These are phyloP conservation scores for Nymphalis urticae DNA, from an alignment of 2,888 invertebrate species.

Conservation along the genomic window DNA sequence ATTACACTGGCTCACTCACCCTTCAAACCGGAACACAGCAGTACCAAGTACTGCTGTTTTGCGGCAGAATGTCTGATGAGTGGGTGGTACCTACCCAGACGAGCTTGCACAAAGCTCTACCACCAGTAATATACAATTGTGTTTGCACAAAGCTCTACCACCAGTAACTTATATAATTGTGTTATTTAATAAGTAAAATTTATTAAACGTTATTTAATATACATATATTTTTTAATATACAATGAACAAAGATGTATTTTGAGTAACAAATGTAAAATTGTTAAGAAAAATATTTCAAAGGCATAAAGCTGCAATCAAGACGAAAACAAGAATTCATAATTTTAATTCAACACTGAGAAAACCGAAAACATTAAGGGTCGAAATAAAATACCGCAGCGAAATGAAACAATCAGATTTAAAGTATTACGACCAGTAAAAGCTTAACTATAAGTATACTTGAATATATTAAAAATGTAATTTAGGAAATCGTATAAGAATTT, in stretches of 20 bases:
- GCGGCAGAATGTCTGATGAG: no score
- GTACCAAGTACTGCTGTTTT: no score
- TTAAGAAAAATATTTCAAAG: conserved; percentile 18
- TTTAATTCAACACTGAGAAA: conserved; percentile 34
- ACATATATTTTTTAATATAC: neutral
- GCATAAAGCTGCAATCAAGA: conserved; percentile 24
- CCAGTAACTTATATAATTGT: neutral
- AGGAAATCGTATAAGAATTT: neutral
- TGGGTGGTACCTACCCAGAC: no score
- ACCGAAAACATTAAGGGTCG: conserved; percentile 32
- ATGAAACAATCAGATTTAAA: conserved; percentile 32
- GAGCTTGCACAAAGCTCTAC: no score
- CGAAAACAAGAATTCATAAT: conserved; percentile 32
- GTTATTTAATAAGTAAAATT: neutral
- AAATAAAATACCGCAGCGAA: conserved; percentile 26
- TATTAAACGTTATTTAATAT: neutral
- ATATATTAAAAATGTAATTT: neutral
- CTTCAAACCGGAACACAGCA: no score
- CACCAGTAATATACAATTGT: no score
- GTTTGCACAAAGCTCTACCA: no score
- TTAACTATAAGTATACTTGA: no score
- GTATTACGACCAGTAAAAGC: conserved; percentile 15
- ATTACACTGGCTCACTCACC: no score
- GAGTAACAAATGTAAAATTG: conserved; percentile 2
- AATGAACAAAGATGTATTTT: conserved; percentile 1